These are phyloP conservation scores for Tetragonisca angustula DNA, from an alignment of 2,888 invertebrate species.

Conservation along the genomic window DNA sequence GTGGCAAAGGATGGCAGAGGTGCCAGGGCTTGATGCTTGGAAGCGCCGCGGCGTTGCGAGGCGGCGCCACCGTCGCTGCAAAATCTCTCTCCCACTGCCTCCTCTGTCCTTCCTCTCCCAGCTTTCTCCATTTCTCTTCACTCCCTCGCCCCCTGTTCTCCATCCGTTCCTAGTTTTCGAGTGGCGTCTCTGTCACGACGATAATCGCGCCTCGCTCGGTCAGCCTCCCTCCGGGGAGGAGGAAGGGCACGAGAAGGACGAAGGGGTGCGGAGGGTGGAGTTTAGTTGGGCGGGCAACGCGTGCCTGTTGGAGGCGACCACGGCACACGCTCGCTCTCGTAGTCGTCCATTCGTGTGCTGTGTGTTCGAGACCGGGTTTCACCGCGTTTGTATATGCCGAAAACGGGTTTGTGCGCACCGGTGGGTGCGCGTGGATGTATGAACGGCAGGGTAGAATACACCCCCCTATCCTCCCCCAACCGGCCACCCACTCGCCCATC, in stretches of 20 bases:
- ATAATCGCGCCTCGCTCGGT: constrained; percentile 5
- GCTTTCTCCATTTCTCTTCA: neutral
- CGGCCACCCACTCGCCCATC: constrained; percentile 3
- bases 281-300: constrained; percentile 60
- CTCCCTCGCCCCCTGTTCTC: neutral
- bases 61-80: constrained; percentile 66
- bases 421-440: constrained; percentile 45
- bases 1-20: constrained; percentile 67
- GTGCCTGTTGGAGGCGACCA: constrained; percentile 19
- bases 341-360: constrained; percentile 19
- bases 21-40: constrained; percentile 56
- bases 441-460: constrained; percentile 52
- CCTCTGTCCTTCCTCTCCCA: neutral
- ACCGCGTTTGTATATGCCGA: constrained; percentile 41
- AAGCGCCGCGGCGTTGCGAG: constrained; percentile 71
- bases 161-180: constrained; percentile 13
- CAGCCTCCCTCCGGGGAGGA: constrained; percentile 25
- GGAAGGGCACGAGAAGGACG: neutral
- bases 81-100: constrained; percentile 47
- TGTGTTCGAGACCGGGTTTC: constrained; percentile 24
- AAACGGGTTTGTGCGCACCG: constrained; percentile 52
- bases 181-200: neutral
- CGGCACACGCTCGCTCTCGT: constrained; percentile 12
- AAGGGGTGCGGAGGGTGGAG: constrained; percentile 45
- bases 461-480: constrained; percentile 23